phyloP scores from a whole-genome alignment of 2,888 invertebrate genomes.

The Pterostichus madidus region DNA sequence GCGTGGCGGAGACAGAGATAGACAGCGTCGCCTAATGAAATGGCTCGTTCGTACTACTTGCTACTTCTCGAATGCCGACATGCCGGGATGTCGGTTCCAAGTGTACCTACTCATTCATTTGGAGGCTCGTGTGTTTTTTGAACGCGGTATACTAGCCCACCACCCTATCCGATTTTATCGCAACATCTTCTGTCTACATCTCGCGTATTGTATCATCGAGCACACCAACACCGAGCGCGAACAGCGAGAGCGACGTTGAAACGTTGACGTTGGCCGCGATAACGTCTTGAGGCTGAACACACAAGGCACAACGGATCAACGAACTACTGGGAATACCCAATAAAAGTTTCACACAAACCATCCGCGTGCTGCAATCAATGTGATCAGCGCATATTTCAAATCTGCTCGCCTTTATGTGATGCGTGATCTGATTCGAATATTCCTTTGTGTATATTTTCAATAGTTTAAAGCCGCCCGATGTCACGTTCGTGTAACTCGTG shows the following conservation, averaged over 20 bases:
- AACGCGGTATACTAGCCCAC: not conserved
- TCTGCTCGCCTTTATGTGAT: conserved; percentile 53
- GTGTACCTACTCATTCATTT: conserved; percentile 62
- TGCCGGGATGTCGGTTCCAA: conserved; percentile 19
- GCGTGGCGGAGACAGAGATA: conserved; percentile 35
- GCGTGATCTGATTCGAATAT: conserved; percentile 59
- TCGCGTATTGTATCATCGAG: conserved; percentile 23
- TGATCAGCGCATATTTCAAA: conserved; percentile 61
- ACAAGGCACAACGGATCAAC: conserved; percentile 13
- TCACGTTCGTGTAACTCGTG: conserved; percentile 43
- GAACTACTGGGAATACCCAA: conserved; percentile 51
- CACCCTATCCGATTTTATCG: conserved; percentile 38
- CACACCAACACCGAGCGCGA: not conserved
- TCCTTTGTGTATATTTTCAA: conserved; percentile 61
- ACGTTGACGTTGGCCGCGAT: conserved; percentile 25
- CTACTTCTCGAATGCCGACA: not conserved
- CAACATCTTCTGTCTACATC: not conserved
- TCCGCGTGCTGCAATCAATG: conserved; percentile 50
- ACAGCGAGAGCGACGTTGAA: not conserved
- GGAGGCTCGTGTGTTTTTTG: conserved; percentile 51
- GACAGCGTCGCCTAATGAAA: conserved; percentile 55
- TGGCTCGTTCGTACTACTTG: conserved; percentile 28
- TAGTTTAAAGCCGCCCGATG: conserved; percentile 55
- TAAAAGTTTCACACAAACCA: conserved; percentile 59
- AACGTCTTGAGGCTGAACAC: conserved; percentile 1